Conservation (phyloP, 2,113 vertebrate genomes). For the Capreolus pygargus region DNA sequence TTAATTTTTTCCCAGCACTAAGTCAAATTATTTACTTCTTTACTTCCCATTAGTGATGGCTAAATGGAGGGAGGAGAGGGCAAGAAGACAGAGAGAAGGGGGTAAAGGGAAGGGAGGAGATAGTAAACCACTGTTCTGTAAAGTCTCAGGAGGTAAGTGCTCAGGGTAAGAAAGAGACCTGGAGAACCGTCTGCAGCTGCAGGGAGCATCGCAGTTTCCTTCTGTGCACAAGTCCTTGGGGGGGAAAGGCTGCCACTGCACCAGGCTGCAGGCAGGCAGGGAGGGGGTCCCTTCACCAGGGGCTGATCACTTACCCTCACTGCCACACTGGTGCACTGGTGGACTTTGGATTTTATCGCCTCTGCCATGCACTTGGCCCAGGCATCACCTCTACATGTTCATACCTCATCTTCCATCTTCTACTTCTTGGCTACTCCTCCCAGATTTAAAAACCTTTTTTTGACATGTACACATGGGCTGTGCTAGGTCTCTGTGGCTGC, state of each 20-base stretch:
- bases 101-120: neutral
- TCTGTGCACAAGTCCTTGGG: constrained; percentile 74
- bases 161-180: constrained; percentile 77
- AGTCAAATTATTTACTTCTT: constrained; percentile 75
- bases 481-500: neutral
- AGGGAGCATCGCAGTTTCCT: constrained; percentile 56
- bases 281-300: constrained; percentile 89
- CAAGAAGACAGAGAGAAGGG: constrained; percentile 39
- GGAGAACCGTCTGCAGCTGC: constrained; percentile 61
- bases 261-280: constrained; percentile 49
- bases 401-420: constrained; percentile 89
- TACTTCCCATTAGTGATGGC: constrained; percentile 63
- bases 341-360: constrained; percentile 97
- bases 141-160: constrained; percentile 74
- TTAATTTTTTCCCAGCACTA: constrained; percentile 48
- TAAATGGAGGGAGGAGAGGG: neutral
- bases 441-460: neutral
- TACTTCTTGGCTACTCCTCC: constrained; percentile 96
- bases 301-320: constrained; percentile 94
- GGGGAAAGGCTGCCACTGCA: constrained; percentile 45
- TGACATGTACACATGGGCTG: neutral
- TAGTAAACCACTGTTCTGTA: constrained; percentile 67
- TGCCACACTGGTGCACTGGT: constrained; percentile 96
- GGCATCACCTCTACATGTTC: constrained; percentile 92
- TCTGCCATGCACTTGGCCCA: constrained; percentile 98